Percentiles rank a stretch among this genome's conserved stretches.
phyloP scores from a whole-genome alignment of 2,797 vertebrate genomes.

The Emys orbicularis region DNA sequence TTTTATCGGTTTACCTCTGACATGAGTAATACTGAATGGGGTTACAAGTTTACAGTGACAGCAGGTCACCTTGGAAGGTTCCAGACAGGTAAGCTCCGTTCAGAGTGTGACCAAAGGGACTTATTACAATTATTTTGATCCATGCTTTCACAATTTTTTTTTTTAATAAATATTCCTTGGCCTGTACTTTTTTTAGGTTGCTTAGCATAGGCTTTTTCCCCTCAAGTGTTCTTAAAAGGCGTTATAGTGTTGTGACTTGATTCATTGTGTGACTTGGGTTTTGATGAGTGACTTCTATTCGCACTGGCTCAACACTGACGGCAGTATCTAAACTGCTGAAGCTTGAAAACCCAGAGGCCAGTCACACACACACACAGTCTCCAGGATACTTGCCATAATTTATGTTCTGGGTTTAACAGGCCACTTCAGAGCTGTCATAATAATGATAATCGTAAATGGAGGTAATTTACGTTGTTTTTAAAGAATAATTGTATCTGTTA shows the following conservation, averaged over 20 bases:
- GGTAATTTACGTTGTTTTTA: neutral
- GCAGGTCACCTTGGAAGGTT: conserved; percentile 96
- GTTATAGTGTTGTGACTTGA: accelerated
- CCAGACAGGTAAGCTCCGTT: conserved; percentile 90
- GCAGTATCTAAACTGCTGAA: neutral
- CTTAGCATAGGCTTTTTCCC: neutral
- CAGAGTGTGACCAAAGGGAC: neutral
- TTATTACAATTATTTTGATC: neutral
- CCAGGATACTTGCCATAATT: neutral
- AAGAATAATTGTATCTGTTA: neutral
- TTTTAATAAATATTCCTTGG: neutral
- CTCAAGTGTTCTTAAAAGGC: neutral
- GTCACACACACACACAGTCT: neutral
- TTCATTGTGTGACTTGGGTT: neutral
- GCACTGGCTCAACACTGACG: neutral
- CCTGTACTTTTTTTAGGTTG: neutral
- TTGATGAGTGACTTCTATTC: neutral
- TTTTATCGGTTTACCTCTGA: conserved; percentile 96
- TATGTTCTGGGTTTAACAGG: conserved; percentile 3
- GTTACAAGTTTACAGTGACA: conserved; percentile 96
- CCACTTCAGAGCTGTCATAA: neutral
- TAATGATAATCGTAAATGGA: neutral
- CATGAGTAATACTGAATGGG: conserved; percentile 99
- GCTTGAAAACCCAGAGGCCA: neutral
- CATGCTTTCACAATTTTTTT: neutral